These are phyloP conservation scores for Melanotaenia maccullochi DNA, from an alignment of 2,797 vertebrate genomes.

Conservation along the genomic window DNA sequence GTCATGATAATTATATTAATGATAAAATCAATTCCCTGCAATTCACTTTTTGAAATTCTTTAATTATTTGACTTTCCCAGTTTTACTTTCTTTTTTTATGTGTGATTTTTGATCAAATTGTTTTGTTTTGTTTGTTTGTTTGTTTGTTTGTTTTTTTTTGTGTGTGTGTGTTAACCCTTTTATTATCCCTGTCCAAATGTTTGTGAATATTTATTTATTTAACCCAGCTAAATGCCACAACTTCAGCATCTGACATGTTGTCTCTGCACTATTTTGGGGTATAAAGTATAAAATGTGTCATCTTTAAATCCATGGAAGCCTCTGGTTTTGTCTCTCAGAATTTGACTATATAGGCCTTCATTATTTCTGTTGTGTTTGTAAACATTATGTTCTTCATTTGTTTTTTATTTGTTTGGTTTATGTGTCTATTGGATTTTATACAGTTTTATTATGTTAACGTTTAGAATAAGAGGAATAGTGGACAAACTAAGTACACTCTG, in stretches of 20 bases:
- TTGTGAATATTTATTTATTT: background rate
- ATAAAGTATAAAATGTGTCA: constrained; percentile 8
- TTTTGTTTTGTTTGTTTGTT: background rate
- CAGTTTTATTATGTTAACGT: constrained; percentile 11
- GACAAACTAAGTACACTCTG: background rate
- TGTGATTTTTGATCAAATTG: too few species aligned
- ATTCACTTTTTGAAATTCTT: background rate
- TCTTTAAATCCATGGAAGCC: constrained; percentile 44
- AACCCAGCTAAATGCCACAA: background rate
- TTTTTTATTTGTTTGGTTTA: constrained; percentile 32
- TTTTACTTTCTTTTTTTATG: too few species aligned
- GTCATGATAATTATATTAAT: background rate
- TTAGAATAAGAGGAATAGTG: constrained; percentile 36
- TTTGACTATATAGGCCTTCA: constrained; percentile 20
- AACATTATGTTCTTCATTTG: constrained; percentile 43
- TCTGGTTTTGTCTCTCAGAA: constrained; percentile 32
- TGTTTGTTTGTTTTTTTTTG: background rate
- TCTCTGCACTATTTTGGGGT: background rate
- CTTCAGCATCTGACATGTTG: background rate
- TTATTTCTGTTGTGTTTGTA: constrained; percentile 54
- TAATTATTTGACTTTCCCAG: background rate
- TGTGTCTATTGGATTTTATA: constrained; percentile 26
- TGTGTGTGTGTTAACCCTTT: too few species aligned
- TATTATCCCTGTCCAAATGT: background rate
- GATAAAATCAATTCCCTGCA: too few species aligned